Base-by-base conservation (phyloP, 2,888 invertebrate genomes). In the Anarsia innoxiella region DNA sequence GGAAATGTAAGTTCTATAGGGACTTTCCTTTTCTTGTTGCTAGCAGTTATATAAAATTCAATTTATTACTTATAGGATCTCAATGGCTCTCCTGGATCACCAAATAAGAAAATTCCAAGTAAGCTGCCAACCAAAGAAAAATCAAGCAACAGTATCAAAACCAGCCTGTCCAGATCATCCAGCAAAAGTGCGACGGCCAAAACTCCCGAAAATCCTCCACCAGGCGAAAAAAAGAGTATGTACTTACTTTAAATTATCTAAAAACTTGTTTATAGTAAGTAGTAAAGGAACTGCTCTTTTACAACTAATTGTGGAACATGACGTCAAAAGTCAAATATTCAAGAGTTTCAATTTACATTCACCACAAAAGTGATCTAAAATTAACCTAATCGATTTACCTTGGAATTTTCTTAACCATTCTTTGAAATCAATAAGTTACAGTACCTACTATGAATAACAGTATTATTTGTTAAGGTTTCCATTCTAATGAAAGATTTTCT, bases 41-140 rank as follows among this genome's bases (percentile, higher is more conserved):
- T 5, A 19, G 19, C 19, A 19, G 12, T 37, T 16, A 32, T 33
- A 19, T 28, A 28, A 23, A 15, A 25, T 19, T 15, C 32, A 31
- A 33, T 23, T 37, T 5, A 37, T 39, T 16, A 43, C 36, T 38
- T 45, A 37, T 2, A 89, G 82, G 88, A 89, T 49, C 69, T 88
- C 45, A 93, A 93, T 73, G 93, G 90, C 27, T 90, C 90, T 34
- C 88, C 89, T 27, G 86, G 87, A 39, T 92, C 93, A 13, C 92
- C 93, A 40, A 90, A 89, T 41, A 93, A 93, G 75, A 93, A 92
- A 72, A 83, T 89, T 31, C 87, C 89, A 36, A 80, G 87, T 54
- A 88, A 89, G 61, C 61, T 86, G 51, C 85, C 78, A 23, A 78
- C 69, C 30, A 83, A 82, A 47, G 80, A 83, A 43, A 84, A 83